phyloP scores from a whole-genome alignment of 2,113 vertebrate species.

The Columbina picui region DNA sequence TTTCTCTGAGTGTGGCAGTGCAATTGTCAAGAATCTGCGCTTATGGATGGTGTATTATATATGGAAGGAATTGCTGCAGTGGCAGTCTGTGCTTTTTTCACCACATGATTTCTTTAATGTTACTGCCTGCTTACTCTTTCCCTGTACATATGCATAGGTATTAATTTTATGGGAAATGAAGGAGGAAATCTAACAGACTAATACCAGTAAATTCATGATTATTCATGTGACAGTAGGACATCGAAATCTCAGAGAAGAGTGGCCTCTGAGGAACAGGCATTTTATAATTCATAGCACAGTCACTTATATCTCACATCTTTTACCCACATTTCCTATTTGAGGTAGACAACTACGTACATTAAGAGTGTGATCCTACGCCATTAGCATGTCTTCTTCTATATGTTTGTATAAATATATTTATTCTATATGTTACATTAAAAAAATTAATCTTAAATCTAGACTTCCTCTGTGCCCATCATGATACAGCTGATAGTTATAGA shows the following conservation, averaged over 20 bases:
- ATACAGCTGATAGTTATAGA: neutral
- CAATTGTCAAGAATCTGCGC: neutral
- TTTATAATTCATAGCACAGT: neutral
- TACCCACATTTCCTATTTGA: neutral
- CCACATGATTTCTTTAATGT: neutral
- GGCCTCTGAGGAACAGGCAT: neutral
- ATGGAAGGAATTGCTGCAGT: neutral
- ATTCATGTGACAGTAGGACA: neutral
- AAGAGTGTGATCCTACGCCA: neutral
- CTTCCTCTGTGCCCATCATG: neutral
- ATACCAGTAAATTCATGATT: neutral
- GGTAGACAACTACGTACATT: neutral
- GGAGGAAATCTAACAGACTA: neutral
- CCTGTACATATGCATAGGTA: fast-evolving
- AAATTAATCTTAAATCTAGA: neutral
- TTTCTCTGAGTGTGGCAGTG: neutral
- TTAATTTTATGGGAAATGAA: neutral
- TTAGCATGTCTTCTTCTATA: neutral
- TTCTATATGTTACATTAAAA: neutral
- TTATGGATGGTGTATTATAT: neutral
- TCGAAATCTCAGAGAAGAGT: neutral
- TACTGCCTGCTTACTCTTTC: neutral
- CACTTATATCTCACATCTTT: neutral
- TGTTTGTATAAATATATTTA: neutral
- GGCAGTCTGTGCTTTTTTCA: neutral